A percentile compares a stretch with the other conserved stretches of the same genome.
Conservation (phyloP, 2,113 vertebrate genomes). For the Vireo altiloquus region DNA sequence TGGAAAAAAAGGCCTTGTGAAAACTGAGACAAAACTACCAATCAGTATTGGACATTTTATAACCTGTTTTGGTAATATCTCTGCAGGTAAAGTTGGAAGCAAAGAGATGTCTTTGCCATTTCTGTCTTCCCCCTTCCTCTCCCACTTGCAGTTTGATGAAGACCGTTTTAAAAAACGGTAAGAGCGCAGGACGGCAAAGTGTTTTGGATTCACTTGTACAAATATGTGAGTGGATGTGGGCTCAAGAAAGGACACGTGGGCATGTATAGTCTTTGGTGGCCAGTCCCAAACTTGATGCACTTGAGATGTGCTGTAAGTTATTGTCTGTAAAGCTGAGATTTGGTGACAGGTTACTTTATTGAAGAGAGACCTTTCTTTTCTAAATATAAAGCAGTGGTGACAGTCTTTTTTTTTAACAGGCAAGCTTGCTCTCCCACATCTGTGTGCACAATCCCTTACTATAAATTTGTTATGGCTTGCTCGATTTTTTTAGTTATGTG, state of each 20-base stretch:
- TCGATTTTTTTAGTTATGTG: neutral
- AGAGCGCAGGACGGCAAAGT: neutral
- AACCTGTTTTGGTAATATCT: neutral
- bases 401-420: neutral
- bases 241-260: neutral
- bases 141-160: neutral
- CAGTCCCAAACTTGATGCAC: neutral
- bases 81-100: neutral
- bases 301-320: neutral
- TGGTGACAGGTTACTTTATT: neutral
- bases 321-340: neutral
- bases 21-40: neutral
- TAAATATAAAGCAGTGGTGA: neutral
- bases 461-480: neutral
- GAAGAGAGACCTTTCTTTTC: neutral
- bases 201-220: neutral
- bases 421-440: neutral
- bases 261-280: neutral
- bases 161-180: neutral
- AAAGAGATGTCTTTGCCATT: neutral
- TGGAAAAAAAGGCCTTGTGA: neutral
- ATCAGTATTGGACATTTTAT: neutral
- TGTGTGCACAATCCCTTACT: neutral
- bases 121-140: neutral
- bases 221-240: neutral